Evolutionary conservation across 2,797 vertebrate genomes (phyloP).

Genomic region (Peromyscus aztecus): DNA sequence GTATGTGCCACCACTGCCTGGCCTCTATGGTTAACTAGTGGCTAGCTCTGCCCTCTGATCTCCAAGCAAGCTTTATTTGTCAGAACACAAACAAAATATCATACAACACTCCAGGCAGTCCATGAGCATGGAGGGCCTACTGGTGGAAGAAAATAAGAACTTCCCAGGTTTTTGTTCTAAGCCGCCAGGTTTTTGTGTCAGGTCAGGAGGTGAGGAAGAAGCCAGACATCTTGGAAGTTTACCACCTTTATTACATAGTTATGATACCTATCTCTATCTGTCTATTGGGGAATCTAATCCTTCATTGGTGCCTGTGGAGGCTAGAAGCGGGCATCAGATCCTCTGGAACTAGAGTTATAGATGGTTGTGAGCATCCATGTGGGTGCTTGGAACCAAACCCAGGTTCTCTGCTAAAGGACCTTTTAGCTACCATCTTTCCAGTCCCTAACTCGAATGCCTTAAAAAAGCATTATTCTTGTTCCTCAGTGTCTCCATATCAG

Average conservation of each 20-base stretch:
- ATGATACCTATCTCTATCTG: background rate
- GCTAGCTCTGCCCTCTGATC: too few relatives aligned
- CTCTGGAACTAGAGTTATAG: background rate
- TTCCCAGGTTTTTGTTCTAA: background rate
- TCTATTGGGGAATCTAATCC: background rate
- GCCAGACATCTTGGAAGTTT: background rate
- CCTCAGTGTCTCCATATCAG: constrained; percentile 22
- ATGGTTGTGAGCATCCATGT: background rate
- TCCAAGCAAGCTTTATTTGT: too few relatives aligned
- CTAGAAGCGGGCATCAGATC: background rate
- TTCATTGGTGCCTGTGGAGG: background rate
- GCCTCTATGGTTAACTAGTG: too few relatives aligned
- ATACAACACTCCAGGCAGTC: too few relatives aligned
- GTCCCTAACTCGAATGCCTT: constrained; percentile 2
- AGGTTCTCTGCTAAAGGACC: background rate
- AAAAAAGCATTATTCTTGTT: constrained; percentile 45
- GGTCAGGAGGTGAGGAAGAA: background rate
- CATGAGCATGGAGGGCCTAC: background rate
- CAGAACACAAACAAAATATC: too few relatives aligned
- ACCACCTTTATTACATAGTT: background rate
- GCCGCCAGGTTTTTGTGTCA: background rate
- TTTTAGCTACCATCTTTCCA: background rate
- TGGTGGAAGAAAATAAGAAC: background rate
- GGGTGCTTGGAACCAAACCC: background rate
- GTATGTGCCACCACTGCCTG: too few relatives aligned